A percentile compares a stretch with the other conserved stretches of the same genome.
These are phyloP conservation scores for Hyposmocoma kahamanoa DNA, from an alignment of 1,140 invertebrate genomes.

Conservation along the genomic window DNA sequence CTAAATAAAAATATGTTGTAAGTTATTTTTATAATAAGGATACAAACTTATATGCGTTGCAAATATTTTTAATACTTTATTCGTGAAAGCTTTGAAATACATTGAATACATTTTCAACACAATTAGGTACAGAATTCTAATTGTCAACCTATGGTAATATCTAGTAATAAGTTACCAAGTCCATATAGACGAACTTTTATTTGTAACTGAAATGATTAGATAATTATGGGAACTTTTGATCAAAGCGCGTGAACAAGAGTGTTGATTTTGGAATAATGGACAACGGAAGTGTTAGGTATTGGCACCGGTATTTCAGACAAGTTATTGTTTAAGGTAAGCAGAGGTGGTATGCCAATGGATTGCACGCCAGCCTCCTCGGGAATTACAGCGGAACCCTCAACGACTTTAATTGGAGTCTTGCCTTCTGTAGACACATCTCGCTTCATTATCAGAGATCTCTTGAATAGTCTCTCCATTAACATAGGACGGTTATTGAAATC, in stretches of 20 bases:
- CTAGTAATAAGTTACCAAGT: no score
- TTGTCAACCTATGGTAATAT: no score
- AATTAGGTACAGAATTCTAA: no score
- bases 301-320: constrained; percentile 47
- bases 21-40: background rate
- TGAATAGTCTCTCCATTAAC: background rate
- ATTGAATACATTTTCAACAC: no score
- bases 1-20: background rate
- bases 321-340: constrained; percentile 44
- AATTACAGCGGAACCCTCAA: constrained; percentile 33
- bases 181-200: no score
- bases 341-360: constrained; percentile 38
- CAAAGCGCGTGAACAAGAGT: constrained; percentile 31
- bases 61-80: no score
- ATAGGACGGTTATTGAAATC: background rate
- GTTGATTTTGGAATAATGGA: constrained; percentile 51
- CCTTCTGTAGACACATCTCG: background rate
- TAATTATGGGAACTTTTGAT: no score
- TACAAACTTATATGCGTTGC: background rate
- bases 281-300: constrained; percentile 51
- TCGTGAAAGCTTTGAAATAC: no score
- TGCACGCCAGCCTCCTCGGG: constrained; percentile 35
- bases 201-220: no score
- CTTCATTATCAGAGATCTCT: background rate
- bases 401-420: constrained; percentile 22